Evolutionary conservation across 2,797 vertebrate species (phyloP), one percentile per base, ranked within the genome.

Genomic region (Acrossocheilus fasciatus): DNA sequence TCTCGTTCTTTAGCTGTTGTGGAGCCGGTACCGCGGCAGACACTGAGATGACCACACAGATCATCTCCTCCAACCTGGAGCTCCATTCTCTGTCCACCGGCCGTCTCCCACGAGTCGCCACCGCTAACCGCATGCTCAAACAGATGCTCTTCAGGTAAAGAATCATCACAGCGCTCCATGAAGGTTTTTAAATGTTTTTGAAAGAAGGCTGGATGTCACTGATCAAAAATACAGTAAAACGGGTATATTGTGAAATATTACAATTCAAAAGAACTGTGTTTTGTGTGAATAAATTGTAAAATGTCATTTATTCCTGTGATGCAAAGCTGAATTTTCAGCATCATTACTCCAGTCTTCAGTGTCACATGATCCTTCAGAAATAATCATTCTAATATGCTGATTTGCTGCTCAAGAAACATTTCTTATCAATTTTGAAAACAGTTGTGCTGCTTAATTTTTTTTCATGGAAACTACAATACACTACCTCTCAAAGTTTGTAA

Each of bases 21-120:
- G 98, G 98, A 12, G 98, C 98, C 0, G 98, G 98, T 45, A 99
- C 98, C 1, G 98, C 98, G n/a, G 98, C 98, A 39, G 98, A 99
- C 90, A 99, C 98, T 0, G 98, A 99, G 92, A 98, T 99, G 97
- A 99, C 98, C 20, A 99, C 98, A 30, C 97, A 99, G 91, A 95
- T 99, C 79, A 99, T 99, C 92, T 99, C 98, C 64, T 99, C 98
- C 83, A 99, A 99, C 90, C 95, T 99, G 93, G 98, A 99, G 93
- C 96, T 99, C 10, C 98, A 99, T 84, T 91, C 97, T 0, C 96
- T 99, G 0, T 99, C 98, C 36, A 99, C 98, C 0, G 97, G 98
- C 14, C 95, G 98, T n/a, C 93, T 96, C 80, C 97, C 98, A 0
- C 96, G 98, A 0, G 98, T 99, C 2, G 96, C 96, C 89, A 99